Percentiles rank a stretch among this genome's conserved stretches.
Conservation (phyloP, 2,113 vertebrate genomes). For the Ibidorhyncha struthersii region DNA sequence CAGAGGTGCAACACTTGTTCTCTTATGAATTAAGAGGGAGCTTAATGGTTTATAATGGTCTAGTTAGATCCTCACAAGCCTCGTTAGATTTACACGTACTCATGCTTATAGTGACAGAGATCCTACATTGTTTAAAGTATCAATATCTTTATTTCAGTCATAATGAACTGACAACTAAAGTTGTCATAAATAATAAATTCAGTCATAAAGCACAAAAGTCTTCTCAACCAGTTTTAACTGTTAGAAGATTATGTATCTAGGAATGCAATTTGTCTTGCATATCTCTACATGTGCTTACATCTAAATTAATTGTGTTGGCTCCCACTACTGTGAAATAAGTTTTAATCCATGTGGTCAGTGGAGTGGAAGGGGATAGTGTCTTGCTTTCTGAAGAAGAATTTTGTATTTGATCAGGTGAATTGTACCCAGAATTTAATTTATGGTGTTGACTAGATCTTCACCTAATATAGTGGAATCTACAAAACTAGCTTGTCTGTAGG, state of each 20-base stretch:
- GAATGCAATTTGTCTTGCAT: neutral
- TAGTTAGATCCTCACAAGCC: neutral
- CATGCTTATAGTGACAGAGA: neutral
- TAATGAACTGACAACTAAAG: neutral
- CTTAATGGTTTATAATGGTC: neutral
- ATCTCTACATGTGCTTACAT: neutral
- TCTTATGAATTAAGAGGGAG: neutral
- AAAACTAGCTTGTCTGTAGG: neutral
- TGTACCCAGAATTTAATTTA: neutral
- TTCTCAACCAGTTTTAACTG: neutral
- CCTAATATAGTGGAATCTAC: neutral
- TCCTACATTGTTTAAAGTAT: neutral
- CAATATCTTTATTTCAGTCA: neutral
- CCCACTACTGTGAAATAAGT: rapidly evolving
- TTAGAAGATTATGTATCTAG: neutral
- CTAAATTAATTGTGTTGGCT: neutral
- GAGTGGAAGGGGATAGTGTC: neutral
- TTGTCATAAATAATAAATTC: neutral
- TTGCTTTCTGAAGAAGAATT: neutral
- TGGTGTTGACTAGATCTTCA: neutral
- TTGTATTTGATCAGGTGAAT: neutral
- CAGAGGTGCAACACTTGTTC: neutral
- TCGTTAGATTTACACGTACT: neutral
- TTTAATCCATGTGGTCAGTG: neutral
- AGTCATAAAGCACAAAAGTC: neutral